Evolutionary conservation across 1,140 invertebrate genomes (phyloP).

Genomic region (Asbolus verrucosus): DNA sequence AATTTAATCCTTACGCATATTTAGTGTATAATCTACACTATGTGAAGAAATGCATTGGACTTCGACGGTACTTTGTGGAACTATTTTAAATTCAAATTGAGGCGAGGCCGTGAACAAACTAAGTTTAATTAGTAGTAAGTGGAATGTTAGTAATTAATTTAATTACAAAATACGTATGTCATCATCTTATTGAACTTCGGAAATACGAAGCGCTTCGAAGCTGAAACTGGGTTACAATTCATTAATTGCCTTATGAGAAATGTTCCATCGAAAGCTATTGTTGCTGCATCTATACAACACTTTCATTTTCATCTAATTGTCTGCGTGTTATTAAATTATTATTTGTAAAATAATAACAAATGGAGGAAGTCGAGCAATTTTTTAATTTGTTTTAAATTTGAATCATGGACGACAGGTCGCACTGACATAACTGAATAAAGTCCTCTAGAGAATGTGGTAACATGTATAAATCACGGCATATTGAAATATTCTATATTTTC

Average conservation of each 20-base stretch:
- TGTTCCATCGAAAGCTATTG: neutral
- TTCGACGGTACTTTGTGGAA: neutral
- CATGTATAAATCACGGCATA: conserved; percentile 32
- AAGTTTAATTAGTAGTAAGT: conserved; percentile 31
- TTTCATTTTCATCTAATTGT: neutral
- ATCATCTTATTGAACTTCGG: conserved; percentile 35
- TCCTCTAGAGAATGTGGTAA: conserved; percentile 1
- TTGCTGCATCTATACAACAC: neutral
- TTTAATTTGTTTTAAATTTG: neutral
- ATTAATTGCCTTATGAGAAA: conserved; percentile 34
- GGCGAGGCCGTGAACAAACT: conserved; percentile 6
- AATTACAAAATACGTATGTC: conserved; percentile 38
- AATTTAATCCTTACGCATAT: too few relatives aligned
- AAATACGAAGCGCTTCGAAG: conserved; percentile 28
- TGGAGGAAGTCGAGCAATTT: neutral
- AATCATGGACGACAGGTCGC: neutral
- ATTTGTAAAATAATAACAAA: conserved; percentile 12
- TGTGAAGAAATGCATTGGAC: conserved; percentile 2
- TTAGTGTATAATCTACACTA: neutral
- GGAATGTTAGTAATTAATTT: conserved; percentile 38
- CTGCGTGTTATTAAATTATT: conserved; percentile 10
- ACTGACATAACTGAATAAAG: conserved; percentile 4
- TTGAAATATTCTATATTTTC: conserved; percentile 33
- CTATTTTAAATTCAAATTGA: conserved; percentile 34
- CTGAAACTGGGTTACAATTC: conserved; percentile 15